Percentiles rank a stretch among this genome's conserved stretches.
Conservation (phyloP, 1,140 invertebrate species). For the Triops longicaudatus region DNA sequence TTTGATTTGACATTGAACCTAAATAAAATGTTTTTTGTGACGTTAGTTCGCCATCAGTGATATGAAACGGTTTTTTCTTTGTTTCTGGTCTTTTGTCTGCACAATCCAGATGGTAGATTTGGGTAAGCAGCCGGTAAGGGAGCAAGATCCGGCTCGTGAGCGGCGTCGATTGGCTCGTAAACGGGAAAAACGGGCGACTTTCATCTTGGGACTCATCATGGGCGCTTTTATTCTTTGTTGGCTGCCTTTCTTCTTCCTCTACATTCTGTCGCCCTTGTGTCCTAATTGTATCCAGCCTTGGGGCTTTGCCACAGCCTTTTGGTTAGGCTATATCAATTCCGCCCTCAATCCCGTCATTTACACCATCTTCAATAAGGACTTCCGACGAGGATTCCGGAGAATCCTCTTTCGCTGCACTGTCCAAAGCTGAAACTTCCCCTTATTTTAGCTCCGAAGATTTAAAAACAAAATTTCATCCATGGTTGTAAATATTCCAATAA, state of each 20-base stretch:
- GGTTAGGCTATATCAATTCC: conserved; percentile 98
- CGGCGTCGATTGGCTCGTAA: conserved; percentile 88
- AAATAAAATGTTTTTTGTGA: no score
- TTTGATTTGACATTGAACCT: no score
- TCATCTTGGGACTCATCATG: conserved; percentile 96
- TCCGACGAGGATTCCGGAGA: conserved; percentile 80
- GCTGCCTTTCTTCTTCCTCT: conserved; percentile 96
- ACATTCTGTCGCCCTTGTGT: conserved; percentile 76
- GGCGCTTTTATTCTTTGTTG: conserved; percentile 97
- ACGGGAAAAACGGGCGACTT: conserved; percentile 91
- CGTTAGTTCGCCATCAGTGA: background rate
- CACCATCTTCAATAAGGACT: conserved; percentile 84
- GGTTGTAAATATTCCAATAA: no score
- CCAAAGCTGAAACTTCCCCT: background rate
- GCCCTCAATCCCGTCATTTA: conserved; percentile 87
- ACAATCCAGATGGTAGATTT: conserved; percentile 27
- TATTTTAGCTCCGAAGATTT: background rate
- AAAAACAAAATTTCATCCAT: no score
- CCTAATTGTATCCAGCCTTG: conserved; percentile 65
- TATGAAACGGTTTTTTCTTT: background rate
- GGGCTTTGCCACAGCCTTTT: conserved; percentile 92
- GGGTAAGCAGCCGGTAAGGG: conserved; percentile 51
- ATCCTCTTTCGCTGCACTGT: conserved; percentile 49
- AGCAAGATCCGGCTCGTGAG: conserved; percentile 80
- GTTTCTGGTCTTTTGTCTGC: background rate